These are phyloP conservation scores for Sarcoramphus papa DNA, from an alignment of 2,797 vertebrate species.

Conservation along the genomic window DNA sequence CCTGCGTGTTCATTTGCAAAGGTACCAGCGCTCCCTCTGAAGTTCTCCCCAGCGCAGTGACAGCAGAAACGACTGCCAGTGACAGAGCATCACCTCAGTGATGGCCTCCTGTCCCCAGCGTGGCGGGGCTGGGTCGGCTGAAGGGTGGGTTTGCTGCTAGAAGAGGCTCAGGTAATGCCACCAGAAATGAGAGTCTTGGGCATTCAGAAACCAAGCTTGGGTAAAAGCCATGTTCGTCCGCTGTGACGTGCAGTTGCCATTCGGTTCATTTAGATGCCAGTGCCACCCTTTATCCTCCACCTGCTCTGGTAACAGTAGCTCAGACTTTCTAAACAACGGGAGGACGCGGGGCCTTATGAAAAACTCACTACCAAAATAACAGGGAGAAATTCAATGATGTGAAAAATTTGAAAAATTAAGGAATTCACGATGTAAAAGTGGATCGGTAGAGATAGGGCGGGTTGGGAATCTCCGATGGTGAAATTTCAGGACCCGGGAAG, in stretches of 20 bases:
- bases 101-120: too few species aligned
- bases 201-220: not conserved
- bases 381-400: conserved; percentile 2
- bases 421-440: not conserved
- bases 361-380: conserved; percentile 75
- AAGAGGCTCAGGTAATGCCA: not conserved
- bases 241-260: fast-evolving
- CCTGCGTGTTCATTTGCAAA: not conserved
- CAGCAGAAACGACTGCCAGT: not conserved
- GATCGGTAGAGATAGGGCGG: not conserved
- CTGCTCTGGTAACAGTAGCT: too few species aligned
- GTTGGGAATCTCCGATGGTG: conserved; percentile 49
- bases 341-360: conserved; percentile 75
- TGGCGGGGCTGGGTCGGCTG: not conserved
- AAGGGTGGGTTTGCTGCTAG: not conserved
- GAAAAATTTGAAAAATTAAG: not conserved
- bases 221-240: fast-evolving
- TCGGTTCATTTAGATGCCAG: not conserved
- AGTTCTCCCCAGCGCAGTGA: not conserved
- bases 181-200: fast-evolving
- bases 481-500: not conserved
- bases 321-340: conserved; percentile 65
- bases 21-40: not conserved
- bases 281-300: not conserved
- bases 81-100: not conserved